Evolutionary conservation across 2,113 vertebrate species (phyloP).

Genomic region (Malurus elegans): DNA sequence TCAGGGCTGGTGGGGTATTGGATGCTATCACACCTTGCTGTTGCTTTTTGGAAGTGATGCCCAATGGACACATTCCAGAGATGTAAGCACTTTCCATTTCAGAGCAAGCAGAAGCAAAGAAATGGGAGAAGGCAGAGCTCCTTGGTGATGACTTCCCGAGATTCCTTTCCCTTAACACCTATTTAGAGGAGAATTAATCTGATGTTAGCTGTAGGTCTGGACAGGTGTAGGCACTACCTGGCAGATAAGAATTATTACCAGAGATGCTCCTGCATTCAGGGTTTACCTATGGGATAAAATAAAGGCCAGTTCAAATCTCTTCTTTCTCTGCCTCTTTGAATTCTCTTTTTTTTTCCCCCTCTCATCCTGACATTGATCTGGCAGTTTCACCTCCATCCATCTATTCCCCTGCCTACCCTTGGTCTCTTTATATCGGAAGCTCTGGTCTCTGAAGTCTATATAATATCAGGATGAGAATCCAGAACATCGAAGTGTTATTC

Average conservation of each 20-base stretch:
- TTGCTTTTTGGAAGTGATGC: not conserved
- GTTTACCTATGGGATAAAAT: not conserved
- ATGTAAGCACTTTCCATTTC: not conserved
- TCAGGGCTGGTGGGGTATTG: not conserved
- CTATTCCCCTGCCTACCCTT: not conserved
- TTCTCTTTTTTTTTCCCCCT: not conserved
- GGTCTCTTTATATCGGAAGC: not conserved
- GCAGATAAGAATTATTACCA: not conserved
- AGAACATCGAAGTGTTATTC: not conserved
- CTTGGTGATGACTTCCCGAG: not conserved
- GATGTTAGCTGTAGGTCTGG: not conserved
- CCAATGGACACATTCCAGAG: not conserved
- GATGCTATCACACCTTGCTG: not conserved
- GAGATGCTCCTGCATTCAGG: not conserved
- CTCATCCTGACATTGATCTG: not conserved
- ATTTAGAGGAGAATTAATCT: not conserved
- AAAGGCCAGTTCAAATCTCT: not conserved
- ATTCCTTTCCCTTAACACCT: not conserved
- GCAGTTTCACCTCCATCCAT: not conserved
- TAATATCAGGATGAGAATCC: not conserved
- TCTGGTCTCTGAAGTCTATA: not conserved
- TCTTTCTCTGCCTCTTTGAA: not conserved
- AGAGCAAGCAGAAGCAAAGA: not conserved
- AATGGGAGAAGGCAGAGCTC: not conserved
- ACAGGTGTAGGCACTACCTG: not conserved